A percentile compares a stretch with the other conserved stretches of the same genome.
phyloP scores from a whole-genome alignment of 2,888 invertebrate species.

The Quadroppia sp. region DNA sequence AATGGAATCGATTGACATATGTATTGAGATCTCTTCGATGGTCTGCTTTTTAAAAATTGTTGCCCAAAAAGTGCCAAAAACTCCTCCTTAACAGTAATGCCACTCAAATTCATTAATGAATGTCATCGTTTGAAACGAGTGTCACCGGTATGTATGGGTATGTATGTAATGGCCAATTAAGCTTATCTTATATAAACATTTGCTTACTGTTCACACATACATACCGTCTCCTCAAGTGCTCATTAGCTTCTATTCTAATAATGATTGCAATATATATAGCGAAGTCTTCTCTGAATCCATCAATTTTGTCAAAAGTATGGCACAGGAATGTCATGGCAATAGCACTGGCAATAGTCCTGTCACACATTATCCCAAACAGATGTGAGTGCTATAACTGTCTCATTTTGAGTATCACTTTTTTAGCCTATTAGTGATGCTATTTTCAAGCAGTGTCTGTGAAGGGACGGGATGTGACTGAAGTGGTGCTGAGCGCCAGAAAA shows the following conservation, averaged over 20 bases:
- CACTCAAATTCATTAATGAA: conserved; percentile 24
- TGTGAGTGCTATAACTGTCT: conserved; percentile 7
- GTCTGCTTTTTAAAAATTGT: not conserved
- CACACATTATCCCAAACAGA: not conserved
- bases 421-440: conserved; percentile 19
- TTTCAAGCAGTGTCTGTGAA: not conserved
- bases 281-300: not conserved
- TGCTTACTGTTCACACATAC: conserved; percentile 20
- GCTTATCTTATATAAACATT: not conserved
- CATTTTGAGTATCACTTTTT: not conserved
- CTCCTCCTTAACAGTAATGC: conserved; percentile 21
- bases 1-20: not conserved
- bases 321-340: not conserved
- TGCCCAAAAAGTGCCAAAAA: not conserved
- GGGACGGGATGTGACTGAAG: not conserved
- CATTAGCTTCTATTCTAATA: not conserved
- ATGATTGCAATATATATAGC: not conserved
- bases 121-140: conserved; percentile 4
- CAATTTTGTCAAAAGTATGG: not conserved
- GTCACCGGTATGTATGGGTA: not conserved
- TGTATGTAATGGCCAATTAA: conserved; percentile 28
- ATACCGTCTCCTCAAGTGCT: not conserved
- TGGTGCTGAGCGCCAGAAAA: not conserved
- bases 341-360: not conserved
- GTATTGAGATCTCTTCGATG: not conserved